Evolutionary conservation across 1,140 invertebrate species (phyloP).

Genomic region (Drosophila santomea): DNA sequence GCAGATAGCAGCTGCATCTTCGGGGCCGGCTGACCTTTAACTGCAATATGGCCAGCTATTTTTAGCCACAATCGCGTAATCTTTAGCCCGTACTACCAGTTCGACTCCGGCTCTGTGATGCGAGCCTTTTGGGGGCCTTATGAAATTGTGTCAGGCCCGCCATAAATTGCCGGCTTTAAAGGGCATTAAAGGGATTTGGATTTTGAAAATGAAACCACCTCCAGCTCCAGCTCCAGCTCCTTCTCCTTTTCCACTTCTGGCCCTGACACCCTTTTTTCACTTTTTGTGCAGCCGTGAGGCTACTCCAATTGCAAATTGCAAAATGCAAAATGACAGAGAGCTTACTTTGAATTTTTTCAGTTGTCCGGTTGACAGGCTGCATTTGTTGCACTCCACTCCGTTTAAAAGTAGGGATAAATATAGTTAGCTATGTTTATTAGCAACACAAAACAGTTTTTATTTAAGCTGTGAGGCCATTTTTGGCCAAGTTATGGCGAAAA

Average conservation of each 20-base stretch:
- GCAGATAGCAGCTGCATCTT: constrained; percentile 27
- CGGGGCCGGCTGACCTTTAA: constrained; percentile 36
- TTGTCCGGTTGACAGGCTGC: constrained; percentile 46
- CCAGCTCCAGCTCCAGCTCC: too few relatives aligned
- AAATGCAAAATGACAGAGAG: constrained; percentile 67
- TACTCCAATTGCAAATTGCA: constrained; percentile 70
- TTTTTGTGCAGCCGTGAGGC: constrained; percentile 8
- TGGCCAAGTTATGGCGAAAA: too few relatives aligned
- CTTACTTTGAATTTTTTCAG: constrained; percentile 60
- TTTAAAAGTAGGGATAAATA: too few relatives aligned
- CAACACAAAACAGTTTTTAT: too few relatives aligned
- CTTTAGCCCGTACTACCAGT: constrained; percentile 18
- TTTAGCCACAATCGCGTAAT: constrained; percentile 74
- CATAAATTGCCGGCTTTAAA: constrained; percentile 79
- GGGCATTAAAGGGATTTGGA: constrained; percentile 54
- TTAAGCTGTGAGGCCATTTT: too few relatives aligned
- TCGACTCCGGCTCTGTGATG: constrained; percentile 3
- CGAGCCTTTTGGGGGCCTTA: constrained; percentile 53
- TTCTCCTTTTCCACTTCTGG: constrained; percentile 17
- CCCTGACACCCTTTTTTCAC: constrained; percentile 40
- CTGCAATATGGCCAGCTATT: constrained; percentile 42
- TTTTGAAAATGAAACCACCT: constrained; percentile 46
- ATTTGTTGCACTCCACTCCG: constrained; percentile 56
- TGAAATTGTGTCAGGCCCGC: constrained; percentile 76
- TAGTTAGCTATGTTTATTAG: too few relatives aligned